phyloP scores from a whole-genome alignment of 2,888 invertebrate genomes.

The Elmis aenea region DNA sequence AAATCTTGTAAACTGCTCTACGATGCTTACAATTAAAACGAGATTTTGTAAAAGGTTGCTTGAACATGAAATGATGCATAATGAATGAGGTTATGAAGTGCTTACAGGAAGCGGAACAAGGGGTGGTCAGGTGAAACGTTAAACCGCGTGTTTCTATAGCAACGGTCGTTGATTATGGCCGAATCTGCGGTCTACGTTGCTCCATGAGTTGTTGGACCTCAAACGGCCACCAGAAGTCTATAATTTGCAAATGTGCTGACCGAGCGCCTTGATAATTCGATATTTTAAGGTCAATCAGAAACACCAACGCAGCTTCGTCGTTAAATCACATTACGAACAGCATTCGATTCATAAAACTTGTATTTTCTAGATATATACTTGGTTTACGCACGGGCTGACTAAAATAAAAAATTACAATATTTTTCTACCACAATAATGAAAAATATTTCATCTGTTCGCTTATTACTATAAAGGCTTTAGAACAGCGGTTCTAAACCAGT shows the following conservation, averaged over 20 bases:
- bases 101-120: conserved; percentile 32
- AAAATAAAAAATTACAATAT: too few species aligned
- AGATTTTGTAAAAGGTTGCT: conserved; percentile 31
- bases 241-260: conserved; percentile 12
- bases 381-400: too few species aligned
- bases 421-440: too few species aligned
- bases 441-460: too few species aligned
- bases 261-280: neutral
- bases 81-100: conserved; percentile 33
- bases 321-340: too few species aligned
- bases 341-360: too few species aligned
- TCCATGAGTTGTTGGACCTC: conserved; percentile 25
- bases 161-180: conserved; percentile 30
- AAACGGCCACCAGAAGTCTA: conserved; percentile 21
- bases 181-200: conserved; percentile 29
- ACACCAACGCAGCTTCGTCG: too few species aligned
- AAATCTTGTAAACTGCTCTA: conserved; percentile 21
- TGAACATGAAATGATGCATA: conserved; percentile 33
- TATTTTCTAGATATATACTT: too few species aligned
- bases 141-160: conserved; percentile 32
- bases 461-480: too few species aligned
- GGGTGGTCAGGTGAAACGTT: conserved; percentile 36
- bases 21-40: conserved; percentile 30
- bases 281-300: too few species aligned
- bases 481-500: too few species aligned